Evolutionary conservation across 1,140 invertebrate genomes (phyloP), one percentile per base, ranked within the genome.

Genomic region (Hylaeus volcanicus): DNA sequence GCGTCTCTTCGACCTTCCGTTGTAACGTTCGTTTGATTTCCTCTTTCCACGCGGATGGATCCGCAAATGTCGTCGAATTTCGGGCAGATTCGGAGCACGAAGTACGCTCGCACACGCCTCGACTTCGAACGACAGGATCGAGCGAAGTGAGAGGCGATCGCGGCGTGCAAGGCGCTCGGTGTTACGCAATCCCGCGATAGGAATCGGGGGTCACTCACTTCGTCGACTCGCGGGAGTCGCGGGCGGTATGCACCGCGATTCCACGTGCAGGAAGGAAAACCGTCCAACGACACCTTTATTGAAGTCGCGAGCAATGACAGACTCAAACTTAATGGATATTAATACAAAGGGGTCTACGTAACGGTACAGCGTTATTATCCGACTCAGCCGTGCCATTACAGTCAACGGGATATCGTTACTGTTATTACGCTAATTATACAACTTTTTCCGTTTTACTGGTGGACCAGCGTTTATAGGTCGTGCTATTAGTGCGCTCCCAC

Each of bases 131-230:
- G 53, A 66, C 66, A 45, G n/a, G 45, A 78, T 69, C 69, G 65
- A 63, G 56, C 75, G 82, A 85, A 85, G 83, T 85, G 83, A 85
- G 83, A 85, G 83, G 83, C 68, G 68, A 61, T 74, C 61, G 65
- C 66, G 70, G 82, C 51, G 75, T 63, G 58, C 37, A 73, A 72
- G 82, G 70, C 79, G 82, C 61, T 43, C 51, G 81, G 45, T 51
- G 64, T 85, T 85, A 84, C 71, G 83, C 83, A 85, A 85, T n/a
- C 43, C 68, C 41, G 26, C 64, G 81, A 84, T 80, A 74, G 77
- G 81, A 74, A 85, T 84, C 83, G 61, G 51, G 82, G 77, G 82
- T 85, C 83, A 74, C 48, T 80, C 81, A 84, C 82, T 83, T 74
- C 82, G 66, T 63, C 72, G 64, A 74, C 58, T 83, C 61, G 3